Evolutionary conservation across 2,797 vertebrate genomes (phyloP).

Genomic region (Amblyraja radiata): DNA sequence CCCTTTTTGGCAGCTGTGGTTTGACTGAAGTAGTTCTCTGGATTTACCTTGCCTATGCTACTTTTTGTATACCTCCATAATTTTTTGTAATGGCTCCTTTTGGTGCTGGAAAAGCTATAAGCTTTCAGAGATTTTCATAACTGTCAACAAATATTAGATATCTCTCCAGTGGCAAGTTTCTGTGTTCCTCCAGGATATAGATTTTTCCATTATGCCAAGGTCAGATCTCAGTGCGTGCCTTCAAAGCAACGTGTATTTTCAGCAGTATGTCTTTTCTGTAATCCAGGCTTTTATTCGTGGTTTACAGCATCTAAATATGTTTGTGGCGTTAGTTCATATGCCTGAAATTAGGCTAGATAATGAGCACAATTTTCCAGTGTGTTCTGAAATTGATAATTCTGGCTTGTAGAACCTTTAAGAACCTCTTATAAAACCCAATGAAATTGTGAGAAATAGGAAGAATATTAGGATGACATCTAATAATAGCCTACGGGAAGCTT

Average conservation of each 20-base stretch:
- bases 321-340: too few species aligned
- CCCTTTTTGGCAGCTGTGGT: neutral
- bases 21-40: neutral
- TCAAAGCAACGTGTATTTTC: neutral
- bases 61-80: neutral
- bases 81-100: neutral
- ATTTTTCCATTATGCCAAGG: neutral
- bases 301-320: neutral
- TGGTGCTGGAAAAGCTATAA: neutral
- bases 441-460: neutral
- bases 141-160: neutral
- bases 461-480: neutral
- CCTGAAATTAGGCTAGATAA: neutral
- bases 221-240: neutral
- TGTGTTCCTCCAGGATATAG: neutral
- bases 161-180: neutral
- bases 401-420: neutral
- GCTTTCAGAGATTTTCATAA: neutral
- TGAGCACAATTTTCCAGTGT: neutral
- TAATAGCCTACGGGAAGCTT: neutral
- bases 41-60: neutral
- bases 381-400: neutral
- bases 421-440: neutral
- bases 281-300: neutral
- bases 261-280: neutral